Conservation (phyloP, 1,140 invertebrate species). For the Grapholita molesta region DNA sequence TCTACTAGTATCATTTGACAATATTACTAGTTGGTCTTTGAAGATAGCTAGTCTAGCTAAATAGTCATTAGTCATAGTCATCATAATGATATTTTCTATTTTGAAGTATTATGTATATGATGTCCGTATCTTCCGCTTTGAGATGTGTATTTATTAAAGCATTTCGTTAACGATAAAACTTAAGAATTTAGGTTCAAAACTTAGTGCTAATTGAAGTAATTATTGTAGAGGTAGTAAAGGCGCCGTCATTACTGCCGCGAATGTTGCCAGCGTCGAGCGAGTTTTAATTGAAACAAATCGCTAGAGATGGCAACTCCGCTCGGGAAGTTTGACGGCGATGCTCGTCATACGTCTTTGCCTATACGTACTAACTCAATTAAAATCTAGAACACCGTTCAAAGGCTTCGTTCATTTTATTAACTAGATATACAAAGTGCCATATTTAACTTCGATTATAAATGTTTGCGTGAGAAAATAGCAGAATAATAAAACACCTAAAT, state of each 20-base stretch:
- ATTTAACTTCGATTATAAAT: not conserved
- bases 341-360: constrained; percentile 1
- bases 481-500: not conserved
- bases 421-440: not conserved
- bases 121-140: not conserved
- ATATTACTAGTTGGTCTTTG: constrained; percentile 1
- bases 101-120: too few relatives aligned
- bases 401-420: not conserved
- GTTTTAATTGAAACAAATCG: constrained; percentile 41
- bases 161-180: not conserved
- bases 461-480: not conserved
- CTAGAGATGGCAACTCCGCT: not conserved
- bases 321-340: constrained; percentile 6
- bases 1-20: constrained; percentile 8
- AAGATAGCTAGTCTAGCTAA: not conserved
- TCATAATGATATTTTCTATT: too few relatives aligned
- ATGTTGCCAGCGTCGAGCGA: constrained; percentile 18
- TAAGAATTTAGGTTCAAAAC: not conserved
- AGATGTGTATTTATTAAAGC: not conserved
- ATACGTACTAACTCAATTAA: constrained; percentile 9
- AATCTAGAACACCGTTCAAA: not conserved
- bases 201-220: not conserved
- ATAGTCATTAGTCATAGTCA: not conserved
- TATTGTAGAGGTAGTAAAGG: not conserved
- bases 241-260: not conserved